Conservation (phyloP, 2,888 invertebrate genomes). For the Dasypogon diadema region DNA sequence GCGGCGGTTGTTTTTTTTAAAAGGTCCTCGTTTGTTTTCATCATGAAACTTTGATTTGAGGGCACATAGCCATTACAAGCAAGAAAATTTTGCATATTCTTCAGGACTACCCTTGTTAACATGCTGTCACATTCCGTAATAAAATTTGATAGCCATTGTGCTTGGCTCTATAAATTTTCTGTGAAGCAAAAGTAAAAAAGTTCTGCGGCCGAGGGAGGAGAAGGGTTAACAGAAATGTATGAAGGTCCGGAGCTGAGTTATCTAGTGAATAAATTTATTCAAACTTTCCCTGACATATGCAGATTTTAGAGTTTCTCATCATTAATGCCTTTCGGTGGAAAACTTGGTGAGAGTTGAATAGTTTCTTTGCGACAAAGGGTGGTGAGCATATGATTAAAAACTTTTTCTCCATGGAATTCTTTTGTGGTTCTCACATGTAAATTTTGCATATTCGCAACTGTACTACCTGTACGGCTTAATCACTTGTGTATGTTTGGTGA, state of each 20-base stretch:
- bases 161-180: constrained; percentile 27
- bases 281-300: neutral
- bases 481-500: no score
- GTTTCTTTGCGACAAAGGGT: no score
- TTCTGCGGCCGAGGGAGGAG: neutral
- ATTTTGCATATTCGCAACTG: no score
- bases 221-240: neutral
- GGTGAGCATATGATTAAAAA: no score
- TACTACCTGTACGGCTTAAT: no score
- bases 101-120: constrained; percentile 31
- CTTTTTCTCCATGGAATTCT: no score
- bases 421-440: no score
- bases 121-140: constrained; percentile 41
- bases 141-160: constrained; percentile 42
- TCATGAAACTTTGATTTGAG: constrained; percentile 13
- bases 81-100: constrained; percentile 11
- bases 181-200: constrained; percentile 2
- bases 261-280: neutral
- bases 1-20: neutral
- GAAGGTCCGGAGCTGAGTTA: neutral
- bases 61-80: neutral
- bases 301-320: neutral
- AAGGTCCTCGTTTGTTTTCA: constrained; percentile 7
- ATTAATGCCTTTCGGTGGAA: no score
- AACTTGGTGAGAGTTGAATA: no score